phyloP scores from a whole-genome alignment of 2,113 vertebrate genomes.

The Hepsetus odoe region DNA sequence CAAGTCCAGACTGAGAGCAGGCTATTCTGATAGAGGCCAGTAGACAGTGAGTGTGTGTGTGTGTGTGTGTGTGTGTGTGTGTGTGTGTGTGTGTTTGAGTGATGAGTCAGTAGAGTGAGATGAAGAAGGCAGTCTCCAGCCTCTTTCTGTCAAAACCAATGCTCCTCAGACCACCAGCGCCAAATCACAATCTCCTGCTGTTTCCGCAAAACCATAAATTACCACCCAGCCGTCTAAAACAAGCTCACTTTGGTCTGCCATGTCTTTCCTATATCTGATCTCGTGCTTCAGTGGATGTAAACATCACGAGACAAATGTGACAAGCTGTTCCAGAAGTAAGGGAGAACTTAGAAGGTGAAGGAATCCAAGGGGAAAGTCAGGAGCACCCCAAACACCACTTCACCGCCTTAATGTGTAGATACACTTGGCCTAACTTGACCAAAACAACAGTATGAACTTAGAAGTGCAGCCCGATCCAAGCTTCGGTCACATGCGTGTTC shows the following conservation, averaged over 20 bases:
- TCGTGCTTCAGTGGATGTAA: neutral
- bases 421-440: too few species aligned
- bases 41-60: neutral
- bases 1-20: neutral
- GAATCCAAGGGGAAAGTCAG: too few species aligned
- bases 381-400: too few species aligned
- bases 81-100: too few species aligned
- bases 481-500: too few species aligned
- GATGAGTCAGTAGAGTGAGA: conserved; percentile 5
- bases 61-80: conserved; percentile 12
- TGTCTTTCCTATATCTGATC: conserved; percentile 11
- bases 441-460: too few species aligned
- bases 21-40: neutral
- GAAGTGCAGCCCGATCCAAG: too few species aligned
- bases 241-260: conserved; percentile 32
- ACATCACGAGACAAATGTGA: neutral
- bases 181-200: conserved; percentile 49
- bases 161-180: conserved; percentile 43
- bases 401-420: too few species aligned
- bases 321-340: conserved; percentile 7
- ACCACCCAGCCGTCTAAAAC: conserved; percentile 39
- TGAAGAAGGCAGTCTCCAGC: conserved; percentile 17
- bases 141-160: conserved; percentile 45
- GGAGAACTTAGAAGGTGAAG: too few species aligned
- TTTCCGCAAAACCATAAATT: conserved; percentile 57